These are phyloP conservation scores for Mobula birostris DNA, from an alignment of 2,113 vertebrate genomes.

Conservation along the genomic window DNA sequence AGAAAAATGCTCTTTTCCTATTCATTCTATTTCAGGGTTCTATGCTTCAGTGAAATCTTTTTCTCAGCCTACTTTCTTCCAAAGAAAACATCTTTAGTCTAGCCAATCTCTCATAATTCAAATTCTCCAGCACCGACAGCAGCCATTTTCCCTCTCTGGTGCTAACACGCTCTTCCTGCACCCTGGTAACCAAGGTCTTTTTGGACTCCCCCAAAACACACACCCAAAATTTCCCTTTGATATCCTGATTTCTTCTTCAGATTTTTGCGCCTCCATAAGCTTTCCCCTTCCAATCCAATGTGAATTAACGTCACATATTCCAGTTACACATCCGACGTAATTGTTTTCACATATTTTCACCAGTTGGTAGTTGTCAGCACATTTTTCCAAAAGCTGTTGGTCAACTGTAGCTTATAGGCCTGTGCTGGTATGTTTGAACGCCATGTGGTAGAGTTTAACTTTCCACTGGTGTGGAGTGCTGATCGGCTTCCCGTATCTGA, in stretches of 20 bases:
- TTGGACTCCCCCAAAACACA: background rate
- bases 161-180: no score
- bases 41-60: no score
- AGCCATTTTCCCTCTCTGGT: no score
- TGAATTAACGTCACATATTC: background rate
- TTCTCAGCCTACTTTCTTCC: no score
- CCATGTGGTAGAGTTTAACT: background rate
- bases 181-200: no score
- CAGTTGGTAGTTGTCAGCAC: background rate
- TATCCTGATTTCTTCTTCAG: background rate
- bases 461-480: background rate
- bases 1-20: no score
- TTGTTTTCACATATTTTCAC: background rate
- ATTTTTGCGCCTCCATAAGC: background rate
- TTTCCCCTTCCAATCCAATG: background rate
- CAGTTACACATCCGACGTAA: background rate
- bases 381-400: background rate
- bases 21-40: no score
- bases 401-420: background rate
- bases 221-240: background rate
- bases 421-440: background rate
- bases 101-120: no score
- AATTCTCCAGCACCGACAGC: no score
- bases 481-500: background rate
- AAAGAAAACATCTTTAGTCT: no score